Evolutionary conservation across 2,888 invertebrate species (phyloP).

Genomic region (Drosophila quasianomalipes): DNA sequence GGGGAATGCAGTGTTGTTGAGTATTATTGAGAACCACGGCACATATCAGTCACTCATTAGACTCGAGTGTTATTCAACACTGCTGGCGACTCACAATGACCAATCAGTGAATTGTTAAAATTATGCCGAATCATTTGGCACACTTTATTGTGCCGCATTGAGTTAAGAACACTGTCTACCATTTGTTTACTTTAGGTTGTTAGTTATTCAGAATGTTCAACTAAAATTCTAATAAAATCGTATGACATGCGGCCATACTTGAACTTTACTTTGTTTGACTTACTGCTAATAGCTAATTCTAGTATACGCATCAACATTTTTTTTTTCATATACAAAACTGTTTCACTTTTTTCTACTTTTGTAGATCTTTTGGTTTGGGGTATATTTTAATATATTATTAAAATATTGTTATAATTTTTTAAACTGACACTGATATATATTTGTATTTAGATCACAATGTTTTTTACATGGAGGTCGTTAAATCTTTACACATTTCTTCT

Average conservation of each 20-base stretch:
- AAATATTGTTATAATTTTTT: neutral
- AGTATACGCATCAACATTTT: neutral
- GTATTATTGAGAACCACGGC: neutral
- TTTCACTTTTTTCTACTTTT: slow-evolving; percentile 13
- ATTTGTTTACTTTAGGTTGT: neutral
- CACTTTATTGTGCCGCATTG: slow-evolving; percentile 1
- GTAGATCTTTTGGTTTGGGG: slow-evolving; percentile 7
- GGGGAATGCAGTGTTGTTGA: slow-evolving; percentile 5
- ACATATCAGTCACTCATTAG: slow-evolving; percentile 27
- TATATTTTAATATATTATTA: slow-evolving; percentile 5
- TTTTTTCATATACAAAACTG: neutral
- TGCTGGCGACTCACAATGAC: slow-evolving; percentile 24
- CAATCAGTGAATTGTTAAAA: slow-evolving; percentile 31
- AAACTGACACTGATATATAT: neutral
- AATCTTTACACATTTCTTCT: neutral
- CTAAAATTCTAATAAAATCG: slow-evolving; percentile 9
- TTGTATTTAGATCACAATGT: neutral
- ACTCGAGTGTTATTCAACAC: neutral
- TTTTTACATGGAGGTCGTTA: slow-evolving; percentile 8
- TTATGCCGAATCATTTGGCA: slow-evolving; percentile 22
- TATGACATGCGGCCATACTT: slow-evolving; percentile 11
- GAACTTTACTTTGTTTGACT: slow-evolving; percentile 31
- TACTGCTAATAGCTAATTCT: slow-evolving; percentile 10
- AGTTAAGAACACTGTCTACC: neutral
- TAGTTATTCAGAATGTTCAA: neutral